Conservation (phyloP, 92 coral and sea anemone species). For the Actinernus sp. region DNA sequence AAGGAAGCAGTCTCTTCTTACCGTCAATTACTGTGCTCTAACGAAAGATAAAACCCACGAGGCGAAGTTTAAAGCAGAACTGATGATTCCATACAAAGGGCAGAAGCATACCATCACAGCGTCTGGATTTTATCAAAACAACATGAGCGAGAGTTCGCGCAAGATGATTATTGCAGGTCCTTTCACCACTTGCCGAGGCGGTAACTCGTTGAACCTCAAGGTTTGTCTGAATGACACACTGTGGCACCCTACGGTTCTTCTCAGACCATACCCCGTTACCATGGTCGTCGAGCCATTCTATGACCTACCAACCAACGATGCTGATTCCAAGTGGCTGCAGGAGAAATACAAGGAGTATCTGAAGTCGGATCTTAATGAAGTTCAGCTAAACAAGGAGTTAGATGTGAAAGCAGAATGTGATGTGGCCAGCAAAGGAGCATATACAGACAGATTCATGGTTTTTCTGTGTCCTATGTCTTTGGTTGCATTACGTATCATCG, state of each 20-base stretch:
- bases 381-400: neutral
- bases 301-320: neutral
- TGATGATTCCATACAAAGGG: neutral
- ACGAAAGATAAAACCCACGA: neutral
- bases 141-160: too few species aligned
- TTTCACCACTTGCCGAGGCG: slow-evolving; percentile 6
- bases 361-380: neutral
- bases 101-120: too few species aligned
- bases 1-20: neutral
- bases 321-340: neutral
- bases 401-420: neutral
- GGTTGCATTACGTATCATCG: too few species aligned
- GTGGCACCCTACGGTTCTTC: slow-evolving; percentile 1
- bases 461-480: neutral
- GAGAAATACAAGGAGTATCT: slow-evolving; percentile 4
- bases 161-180: slow-evolving; percentile 2
- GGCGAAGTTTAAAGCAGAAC: neutral
- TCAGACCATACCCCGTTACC: neutral
- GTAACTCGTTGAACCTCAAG: slow-evolving; percentile 7
- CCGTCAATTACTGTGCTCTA: neutral
- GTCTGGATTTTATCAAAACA: too few species aligned
- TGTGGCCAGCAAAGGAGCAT: neutral
- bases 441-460: too few species aligned
- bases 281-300: slow-evolving; percentile 5
- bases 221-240: slow-evolving; percentile 4